Evolutionary conservation across 2,888 invertebrate genomes (phyloP), one percentile per base, ranked within the genome.

Genomic region (Perizoma affinitatum): DNA sequence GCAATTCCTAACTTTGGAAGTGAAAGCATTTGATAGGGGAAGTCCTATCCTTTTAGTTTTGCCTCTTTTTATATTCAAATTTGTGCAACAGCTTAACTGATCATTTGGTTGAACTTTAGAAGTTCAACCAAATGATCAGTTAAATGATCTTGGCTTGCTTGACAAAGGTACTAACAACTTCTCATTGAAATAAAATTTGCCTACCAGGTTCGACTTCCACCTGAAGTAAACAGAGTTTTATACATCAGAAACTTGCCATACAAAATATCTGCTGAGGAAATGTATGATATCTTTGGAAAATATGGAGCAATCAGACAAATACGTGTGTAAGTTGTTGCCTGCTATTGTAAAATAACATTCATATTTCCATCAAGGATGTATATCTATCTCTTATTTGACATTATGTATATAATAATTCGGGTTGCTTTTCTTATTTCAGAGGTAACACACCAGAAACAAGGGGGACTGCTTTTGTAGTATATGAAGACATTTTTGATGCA

Each of bases 221-320:
- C 99, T 66, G 99, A 99, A 93, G 99, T 99, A 4, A 99, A 99
- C 83, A 94, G 99, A 80, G 97, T 99, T 61, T 91, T 99, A 4
- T 99, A 99, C 83, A 96, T 99, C 7, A 94, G 99, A 78, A 99
- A 99, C 91, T 93, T 99, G 63, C 99, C 99, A 0, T 99, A 99
- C 81, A 99, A 99, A 94, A 99, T 99, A 73, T 99, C 99, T 52
- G 98, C 97, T 5, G 99, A 99, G 88, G 99, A 99, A 95, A 99
- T 99, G 99, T 99, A 99, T 83, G 99, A 99, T 90, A 99, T 99
- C 68, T 99, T 99, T 94, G 99, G 99, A 11, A 99, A 99, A 93
- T 99, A 99, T 91, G 99, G 99, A 74, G 99, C 99, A 4, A 99
- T 99, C 69, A 92, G 99, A 74, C 99, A 99, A 92, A 99, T 99